Evolutionary conservation across 1,140 invertebrate genomes (phyloP), one percentile per base, ranked within the genome.

Genomic region (Lepidurus packardi): DNA sequence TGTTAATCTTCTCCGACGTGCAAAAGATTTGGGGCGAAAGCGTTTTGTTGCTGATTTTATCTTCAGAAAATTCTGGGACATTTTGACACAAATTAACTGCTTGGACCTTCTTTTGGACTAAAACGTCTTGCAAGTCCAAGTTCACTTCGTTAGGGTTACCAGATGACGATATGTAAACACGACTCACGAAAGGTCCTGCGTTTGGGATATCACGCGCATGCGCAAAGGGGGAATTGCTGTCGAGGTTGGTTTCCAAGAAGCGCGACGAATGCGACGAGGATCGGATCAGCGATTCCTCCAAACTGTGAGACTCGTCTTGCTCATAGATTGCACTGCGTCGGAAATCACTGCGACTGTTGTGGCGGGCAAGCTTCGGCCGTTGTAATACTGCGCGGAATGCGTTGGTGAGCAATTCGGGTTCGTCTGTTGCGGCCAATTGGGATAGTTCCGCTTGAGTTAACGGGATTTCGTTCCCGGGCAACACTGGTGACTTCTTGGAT

Each of bases 71-170:
- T 25, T 78, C 78, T 0, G 65, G 73, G 0, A 74, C 47, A 34
- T 73, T 43, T 21, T 41, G 65, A 24, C 73, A 74, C 24, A 78
- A 43, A 25, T 78, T 78, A n/a, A 78, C 73, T 7, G 78, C 16
- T 45, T 78, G 78, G 8, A 78, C 75, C 16, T 78, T 78, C 44
- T 78, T 78, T 41, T 78, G 73, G 73, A 73, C 43, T 10, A 78
- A 44, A 13, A 78, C 78, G 24, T 78, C 65, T 0, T 45, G 41
- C 44, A 78, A 25, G 21, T 78, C 75, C 25, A 78, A 44, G 75
- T 75, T 78, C 6, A 73, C 78, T 1, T 43, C 78, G 43, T 43
- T 6, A 0, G 76, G 7, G 44, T 43, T 6, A 16, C 21, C 21
- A 13, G 53, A 1, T 7, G 53, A 65, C 16, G 53, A 65, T 13